A percentile compares a stretch with the other conserved stretches of the same genome.
Conservation (phyloP, 2,888 invertebrate species). For the Mythimna pallens region DNA sequence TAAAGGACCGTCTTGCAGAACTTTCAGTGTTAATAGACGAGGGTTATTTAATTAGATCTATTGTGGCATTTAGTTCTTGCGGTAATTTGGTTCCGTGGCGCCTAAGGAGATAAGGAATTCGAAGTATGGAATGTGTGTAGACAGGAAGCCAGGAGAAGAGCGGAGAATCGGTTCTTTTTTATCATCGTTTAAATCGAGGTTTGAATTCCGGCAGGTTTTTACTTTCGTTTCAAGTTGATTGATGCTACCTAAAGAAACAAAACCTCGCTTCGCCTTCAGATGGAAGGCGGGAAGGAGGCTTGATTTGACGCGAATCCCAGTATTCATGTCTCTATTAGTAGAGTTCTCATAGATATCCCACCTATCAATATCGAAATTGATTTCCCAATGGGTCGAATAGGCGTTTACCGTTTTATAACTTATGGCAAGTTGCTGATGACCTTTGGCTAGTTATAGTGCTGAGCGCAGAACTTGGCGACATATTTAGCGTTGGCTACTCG, state of each 20-base stretch:
- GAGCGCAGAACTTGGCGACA: constrained; percentile 61
- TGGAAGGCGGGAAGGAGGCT: not conserved
- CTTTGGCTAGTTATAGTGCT: constrained; percentile 57
- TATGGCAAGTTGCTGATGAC: constrained; percentile 55
- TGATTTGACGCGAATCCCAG: not conserved
- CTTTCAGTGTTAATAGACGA: constrained; percentile 49
- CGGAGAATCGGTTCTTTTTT: not conserved
- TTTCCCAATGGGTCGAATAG: constrained; percentile 24
- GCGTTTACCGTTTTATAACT: constrained; percentile 31
- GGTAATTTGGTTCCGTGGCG: constrained; percentile 44
- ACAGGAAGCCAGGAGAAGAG: constrained; percentile 11
- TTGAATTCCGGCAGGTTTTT: not conserved
- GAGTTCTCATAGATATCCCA: not conserved
- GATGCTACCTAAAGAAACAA: not conserved
- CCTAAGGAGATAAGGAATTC: constrained; percentile 27
- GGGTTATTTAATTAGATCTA: constrained; percentile 53
- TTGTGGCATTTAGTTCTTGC: constrained; percentile 46
- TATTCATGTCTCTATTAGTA: not conserved
- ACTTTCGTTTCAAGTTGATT: not conserved
- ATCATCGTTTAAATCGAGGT: not conserved
- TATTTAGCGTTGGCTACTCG: constrained; percentile 53
- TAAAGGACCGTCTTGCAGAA: constrained; percentile 56
- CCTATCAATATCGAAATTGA: constrained; percentile 5
- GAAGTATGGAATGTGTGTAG: constrained; percentile 8
- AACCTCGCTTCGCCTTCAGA: not conserved